Evolutionary conservation across 2,888 invertebrate genomes (phyloP), one percentile per base, ranked within the genome.

Genomic region (Bimastos eiseni): DNA sequence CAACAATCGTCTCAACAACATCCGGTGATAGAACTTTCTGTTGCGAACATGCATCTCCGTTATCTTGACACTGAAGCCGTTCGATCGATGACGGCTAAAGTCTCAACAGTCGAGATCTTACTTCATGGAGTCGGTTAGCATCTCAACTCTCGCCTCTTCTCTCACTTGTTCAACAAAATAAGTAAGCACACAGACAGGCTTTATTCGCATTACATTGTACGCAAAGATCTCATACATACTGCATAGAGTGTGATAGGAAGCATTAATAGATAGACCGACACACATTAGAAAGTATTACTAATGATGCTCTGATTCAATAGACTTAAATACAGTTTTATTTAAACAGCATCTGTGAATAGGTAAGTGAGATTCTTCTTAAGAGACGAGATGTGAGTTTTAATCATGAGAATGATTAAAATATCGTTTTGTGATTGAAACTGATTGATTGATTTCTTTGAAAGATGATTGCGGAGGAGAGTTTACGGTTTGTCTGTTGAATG

Each of bases 31-130:
- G 90, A 90, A 33, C 13, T 90, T 33, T 92, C 92, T 17, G 24
- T 94, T 83, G 91, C 92, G 88, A 94, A 94, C 13, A 91, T 94
- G 83, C 94, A 94, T 92, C 90, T 94, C 92, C 93, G 93, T 89
- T 92, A 92, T 13, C 94, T 94, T 90, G 90, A 92, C 88, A 94
- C 94, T 36, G 91, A 93, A 8, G 92, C 93, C 34, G 93, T 93
- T 0, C 91, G 92, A 19, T 93, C 94, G 17, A 92, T 92, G 91
- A 93, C 93, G 15, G 94, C 93, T 13, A 94, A 93, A 13, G 89
- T 94, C 89, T 93, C 94, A 15, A 93, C 94, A 15, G 34, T 94
- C 1, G 93, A 94, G 90, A 92, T 93, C 6, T 34, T 36, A 6
- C 86, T 86, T 86, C 70, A n/a, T 17, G 70, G 70, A 70, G 8